Conservation (phyloP, 35 echinoderm and acorn worm species). For the Strongylocentrotus purpuratus region DNA sequence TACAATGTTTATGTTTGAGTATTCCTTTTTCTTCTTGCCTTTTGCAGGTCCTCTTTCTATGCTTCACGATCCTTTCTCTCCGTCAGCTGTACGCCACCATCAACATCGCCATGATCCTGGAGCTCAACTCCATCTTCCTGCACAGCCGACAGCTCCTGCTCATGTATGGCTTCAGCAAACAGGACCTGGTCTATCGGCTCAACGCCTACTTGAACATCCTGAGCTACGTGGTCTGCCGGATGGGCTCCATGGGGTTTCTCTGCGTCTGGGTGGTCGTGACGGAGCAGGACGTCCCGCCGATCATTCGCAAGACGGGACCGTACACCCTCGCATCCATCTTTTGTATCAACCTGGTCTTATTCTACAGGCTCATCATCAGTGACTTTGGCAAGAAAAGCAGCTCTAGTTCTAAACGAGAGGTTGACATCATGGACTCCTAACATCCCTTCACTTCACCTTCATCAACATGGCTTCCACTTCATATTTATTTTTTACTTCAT, state of each 20-base stretch:
- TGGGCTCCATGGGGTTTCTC: slow-evolving; percentile 46
- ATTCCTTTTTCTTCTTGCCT: background rate
- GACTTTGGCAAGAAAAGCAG: background rate
- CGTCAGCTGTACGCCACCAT: slow-evolving; percentile 53
- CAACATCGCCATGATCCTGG: slow-evolving; percentile 61
- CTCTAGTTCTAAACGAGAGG: background rate
- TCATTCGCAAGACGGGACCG: slow-evolving; percentile 35
- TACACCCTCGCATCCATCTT: slow-evolving; percentile 10
- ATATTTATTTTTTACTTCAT: background rate
- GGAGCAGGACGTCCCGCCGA: background rate
- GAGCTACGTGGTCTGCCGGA: slow-evolving; percentile 68
- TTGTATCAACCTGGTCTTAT: slow-evolving; percentile 33
- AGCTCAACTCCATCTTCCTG: slow-evolving; percentile 89
- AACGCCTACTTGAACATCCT: slow-evolving; percentile 67
- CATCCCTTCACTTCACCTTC: background rate
- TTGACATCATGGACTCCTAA: slow-evolving; percentile 40
- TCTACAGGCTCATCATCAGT: slow-evolving; percentile 23
- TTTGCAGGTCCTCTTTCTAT: slow-evolving; percentile 37
- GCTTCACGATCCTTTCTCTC: slow-evolving; percentile 47
- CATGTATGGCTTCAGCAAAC: slow-evolving; percentile 72
- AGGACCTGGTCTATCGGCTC: slow-evolving; percentile 51
- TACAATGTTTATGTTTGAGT: background rate
- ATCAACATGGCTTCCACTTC: background rate
- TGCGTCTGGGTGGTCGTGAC: slow-evolving; percentile 12
- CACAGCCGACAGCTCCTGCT: slow-evolving; percentile 81